Evolutionary conservation across 2,113 vertebrate species (phyloP).

Genomic region (Lepidothrix coronata): DNA sequence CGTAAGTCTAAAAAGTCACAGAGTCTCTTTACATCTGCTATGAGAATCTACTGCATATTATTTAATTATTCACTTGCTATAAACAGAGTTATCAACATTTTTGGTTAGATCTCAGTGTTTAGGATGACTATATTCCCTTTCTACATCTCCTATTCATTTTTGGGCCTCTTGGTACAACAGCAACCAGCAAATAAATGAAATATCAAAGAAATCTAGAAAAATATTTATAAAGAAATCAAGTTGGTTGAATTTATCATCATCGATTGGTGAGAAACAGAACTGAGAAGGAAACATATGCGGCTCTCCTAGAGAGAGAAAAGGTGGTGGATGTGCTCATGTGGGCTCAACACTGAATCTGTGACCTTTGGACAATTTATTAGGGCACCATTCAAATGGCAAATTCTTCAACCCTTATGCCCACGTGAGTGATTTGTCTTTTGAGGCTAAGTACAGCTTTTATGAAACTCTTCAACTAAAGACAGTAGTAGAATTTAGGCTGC

Average conservation of each 20-base stretch:
- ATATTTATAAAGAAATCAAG: background rate
- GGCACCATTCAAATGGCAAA: background rate
- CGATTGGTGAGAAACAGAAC: background rate
- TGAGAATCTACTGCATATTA: background rate
- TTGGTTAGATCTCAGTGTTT: background rate
- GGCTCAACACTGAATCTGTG: background rate
- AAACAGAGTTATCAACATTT: background rate
- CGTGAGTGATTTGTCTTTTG: background rate
- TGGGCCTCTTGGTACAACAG: background rate
- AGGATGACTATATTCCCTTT: background rate
- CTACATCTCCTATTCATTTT: background rate
- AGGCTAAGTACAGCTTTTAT: background rate
- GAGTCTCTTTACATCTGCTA: background rate
- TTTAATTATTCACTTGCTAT: background rate
- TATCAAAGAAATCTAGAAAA: background rate
- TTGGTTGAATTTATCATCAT: background rate
- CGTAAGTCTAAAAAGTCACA: background rate
- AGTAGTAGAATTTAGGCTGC: background rate
- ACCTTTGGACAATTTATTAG: background rate
- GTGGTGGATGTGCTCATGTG: background rate
- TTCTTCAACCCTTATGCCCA: background rate
- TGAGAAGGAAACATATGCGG: background rate
- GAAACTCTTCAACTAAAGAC: background rate
- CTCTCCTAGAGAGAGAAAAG: background rate
- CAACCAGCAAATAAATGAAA: background rate